Evolutionary conservation across 2,888 invertebrate species (phyloP).

Genomic region (Drosophila merina): DNA sequence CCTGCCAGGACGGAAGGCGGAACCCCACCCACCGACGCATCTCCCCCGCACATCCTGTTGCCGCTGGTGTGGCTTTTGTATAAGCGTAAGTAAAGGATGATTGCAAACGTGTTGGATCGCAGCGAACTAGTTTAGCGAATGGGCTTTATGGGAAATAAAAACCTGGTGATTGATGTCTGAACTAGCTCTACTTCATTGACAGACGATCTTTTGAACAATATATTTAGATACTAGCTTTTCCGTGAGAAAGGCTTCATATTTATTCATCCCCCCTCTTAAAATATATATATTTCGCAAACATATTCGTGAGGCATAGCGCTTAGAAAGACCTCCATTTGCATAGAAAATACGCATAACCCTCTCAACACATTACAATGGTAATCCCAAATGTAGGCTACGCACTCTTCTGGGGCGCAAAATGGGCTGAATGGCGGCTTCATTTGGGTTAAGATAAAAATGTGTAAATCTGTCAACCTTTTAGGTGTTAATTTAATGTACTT

Average conservation of each 20-base stretch:
- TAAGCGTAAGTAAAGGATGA: constrained; percentile 23
- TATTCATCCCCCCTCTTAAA: not conserved
- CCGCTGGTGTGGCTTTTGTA: constrained; percentile 20
- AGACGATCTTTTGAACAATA: constrained; percentile 2
- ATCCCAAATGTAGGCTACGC: constrained; percentile 41
- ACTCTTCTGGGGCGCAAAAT: constrained; percentile 6
- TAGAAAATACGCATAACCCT: constrained; percentile 29
- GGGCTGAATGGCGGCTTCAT: constrained; percentile 31
- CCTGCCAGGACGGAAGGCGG: not conserved
- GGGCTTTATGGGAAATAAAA: constrained; percentile 28
- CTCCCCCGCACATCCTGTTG: constrained; percentile 1
- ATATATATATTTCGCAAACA: not conserved
- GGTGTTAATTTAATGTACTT: constrained; percentile 53
- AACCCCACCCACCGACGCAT: too few species aligned
- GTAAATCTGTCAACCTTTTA: constrained; percentile 64
- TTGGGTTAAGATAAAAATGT: constrained; percentile 47
- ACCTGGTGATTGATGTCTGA: constrained; percentile 32
- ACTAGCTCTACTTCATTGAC: constrained; percentile 13
- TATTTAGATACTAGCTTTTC: not conserved
- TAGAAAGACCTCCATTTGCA: constrained; percentile 30
- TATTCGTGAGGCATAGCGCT: too few species aligned
- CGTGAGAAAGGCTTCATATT: not conserved
- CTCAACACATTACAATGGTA: constrained; percentile 45
- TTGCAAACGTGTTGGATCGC: constrained; percentile 31
- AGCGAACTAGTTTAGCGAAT: constrained; percentile 32